These are phyloP conservation scores for Struthio camelus DNA, from an alignment of 2,113 vertebrate species.

Conservation along the genomic window DNA sequence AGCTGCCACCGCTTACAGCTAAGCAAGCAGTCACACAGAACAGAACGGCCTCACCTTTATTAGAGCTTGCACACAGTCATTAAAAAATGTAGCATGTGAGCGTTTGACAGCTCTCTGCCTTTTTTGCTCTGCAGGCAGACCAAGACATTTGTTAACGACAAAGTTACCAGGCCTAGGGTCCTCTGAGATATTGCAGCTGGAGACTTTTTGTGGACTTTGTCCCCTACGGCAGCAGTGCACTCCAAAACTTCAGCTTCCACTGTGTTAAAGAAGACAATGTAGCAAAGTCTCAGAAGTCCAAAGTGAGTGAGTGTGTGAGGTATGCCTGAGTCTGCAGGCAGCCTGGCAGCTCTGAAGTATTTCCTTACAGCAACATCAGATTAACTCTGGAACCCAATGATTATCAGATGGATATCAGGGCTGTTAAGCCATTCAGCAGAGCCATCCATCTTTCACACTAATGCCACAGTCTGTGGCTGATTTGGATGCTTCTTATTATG, in stretches of 20 bases:
- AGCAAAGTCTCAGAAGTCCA: not conserved
- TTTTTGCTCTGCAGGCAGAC: not conserved
- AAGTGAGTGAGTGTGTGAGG: not conserved
- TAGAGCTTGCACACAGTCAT: not conserved
- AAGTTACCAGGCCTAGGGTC: not conserved
- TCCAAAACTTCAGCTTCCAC: not conserved
- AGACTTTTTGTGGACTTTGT: not conserved
- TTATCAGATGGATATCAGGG: not conserved
- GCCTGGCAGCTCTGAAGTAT: not conserved
- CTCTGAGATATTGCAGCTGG: not conserved
- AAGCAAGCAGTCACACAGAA: not conserved
- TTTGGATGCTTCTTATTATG: not conserved
- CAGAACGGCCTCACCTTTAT: not conserved
- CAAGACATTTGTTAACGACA: not conserved
- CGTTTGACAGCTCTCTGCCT: not conserved
- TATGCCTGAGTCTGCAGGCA: not conserved
- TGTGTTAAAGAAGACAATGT: not conserved
- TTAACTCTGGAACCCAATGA: not conserved
- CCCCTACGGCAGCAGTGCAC: not conserved
- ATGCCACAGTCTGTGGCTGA: not conserved
- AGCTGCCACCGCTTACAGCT: not conserved
- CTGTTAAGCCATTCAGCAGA: not conserved
- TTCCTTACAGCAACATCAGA: not conserved
- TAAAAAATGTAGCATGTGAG: accelerated
- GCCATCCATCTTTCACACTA: not conserved